Evolutionary conservation across 2,888 invertebrate genomes (phyloP), one percentile per base, ranked within the genome.

Genomic region (Siphonodentalium dalli): DNA sequence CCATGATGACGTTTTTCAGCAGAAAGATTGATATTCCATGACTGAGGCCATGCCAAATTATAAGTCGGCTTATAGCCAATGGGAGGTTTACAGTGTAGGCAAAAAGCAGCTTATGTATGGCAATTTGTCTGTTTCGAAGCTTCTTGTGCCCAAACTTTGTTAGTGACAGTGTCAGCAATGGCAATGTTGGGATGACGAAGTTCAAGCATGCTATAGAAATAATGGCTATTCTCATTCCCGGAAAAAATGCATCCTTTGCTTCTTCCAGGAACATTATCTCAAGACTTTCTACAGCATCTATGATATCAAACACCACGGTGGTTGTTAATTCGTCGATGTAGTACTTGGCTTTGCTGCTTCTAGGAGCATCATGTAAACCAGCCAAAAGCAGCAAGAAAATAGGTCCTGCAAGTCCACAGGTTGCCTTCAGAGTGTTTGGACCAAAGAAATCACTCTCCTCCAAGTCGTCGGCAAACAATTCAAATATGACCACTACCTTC

Each of bases 251-350:
- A 26, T 70, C 63, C 6, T 63, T 55, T 3, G 66, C 65, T 20
- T 71, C 69, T 41, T 68, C 53, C 38, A 74, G 66, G 62, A 85
- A 82, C 2, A 86, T 74, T 13, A 85, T 73, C 13, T 84, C 82
- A 26, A 86, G 72, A 58, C 85, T 83, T 42, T 83, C 82, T 21
- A 86, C 85, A n/a, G 85, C 84, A 68, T 87, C 87, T 29, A 87
- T 75, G 37, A 87, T 81, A 73, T 87, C 86, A 48, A 86, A 80
- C 4, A 85, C 83, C 13, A 85, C 84, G 27, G 83, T 83, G 23
- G 83, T 83, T 39, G 84, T 83, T 15, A 86, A 69, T 27, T 82
- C 81, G 15, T 82, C 82, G 44, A 86, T 83, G 65, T 85, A 85
- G 3, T 79, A 69, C 58, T 84, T 82, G 18, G 84, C 77, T 7